Base-by-base conservation (phyloP, 2,797 vertebrate genomes). In the Aselliscus stoliczkanus region DNA sequence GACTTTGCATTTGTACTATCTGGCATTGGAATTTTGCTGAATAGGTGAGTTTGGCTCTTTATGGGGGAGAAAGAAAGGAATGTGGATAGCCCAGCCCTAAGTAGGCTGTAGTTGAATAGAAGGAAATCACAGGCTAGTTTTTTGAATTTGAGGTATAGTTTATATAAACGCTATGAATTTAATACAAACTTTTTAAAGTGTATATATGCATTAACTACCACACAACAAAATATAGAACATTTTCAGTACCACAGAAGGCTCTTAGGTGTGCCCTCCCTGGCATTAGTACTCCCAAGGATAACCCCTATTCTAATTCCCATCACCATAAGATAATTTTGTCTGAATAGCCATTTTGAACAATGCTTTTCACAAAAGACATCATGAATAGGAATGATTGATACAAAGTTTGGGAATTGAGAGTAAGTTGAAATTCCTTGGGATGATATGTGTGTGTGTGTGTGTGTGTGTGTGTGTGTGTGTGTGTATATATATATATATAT, bases 1-100 rank as follows among this genome's bases (percentile, higher is more conserved):
- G 18, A 96, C 56, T 84, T 94, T 64, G 14, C 5, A 29, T 93
- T 95, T 70, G 39, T 92, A 52, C 37, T 81, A 39, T 60, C 69
- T 94, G 85, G 88, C 65, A 87, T 42, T 97, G 97, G 65, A 89
- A 77, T 94, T 97, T 82, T 90, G 27, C 77, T 88, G 50, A 44
- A 54, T 97, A 97, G 69, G 31, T 95, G n/a, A 92, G 50, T 58
- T 88, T 95, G 75, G 18, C 47, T 85, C 21, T 90, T 76, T 90
- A 72, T 73, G 67, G 56, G 60, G 13, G 56, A 97, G 62, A 64
- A 69, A 86, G 81, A 93, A 83, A 95, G 37, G 11, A 39, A 96
- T 80, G 54, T 69, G 12, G 58, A 44, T 42, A 84, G 72, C 20
- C 7, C 69, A 69, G 69, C 34, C 15, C n/a, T 34, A 82, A 60